Base-by-base conservation (phyloP, 2,113 vertebrate species). In the Hippopotamus amphibius region DNA sequence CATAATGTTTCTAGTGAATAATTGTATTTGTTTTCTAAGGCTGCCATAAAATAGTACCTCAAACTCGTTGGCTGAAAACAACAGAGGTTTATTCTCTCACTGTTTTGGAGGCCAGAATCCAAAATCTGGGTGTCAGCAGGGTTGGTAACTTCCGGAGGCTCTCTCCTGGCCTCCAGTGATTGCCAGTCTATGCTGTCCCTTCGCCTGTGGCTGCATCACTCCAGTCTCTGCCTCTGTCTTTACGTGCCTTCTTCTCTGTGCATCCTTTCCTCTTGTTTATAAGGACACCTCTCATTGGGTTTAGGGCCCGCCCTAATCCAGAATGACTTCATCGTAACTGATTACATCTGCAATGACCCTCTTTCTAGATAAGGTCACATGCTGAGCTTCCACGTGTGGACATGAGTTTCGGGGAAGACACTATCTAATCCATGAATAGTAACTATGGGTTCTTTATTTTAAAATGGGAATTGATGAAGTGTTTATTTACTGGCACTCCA, bases 401-500 rank as follows among this genome's bases (percentile, higher is more conserved):
- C 0, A 0, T 19, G 8, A 30, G 13, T 21, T 53, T 50, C n/a
- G 19, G 33, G 28, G 28, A 16, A 2, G 7, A 19, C 0, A 6
- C 41, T 57, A 13, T n/a, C 93, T 19, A 82, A 14, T 30, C 3
- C 13, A 41, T 12, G 41, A 13, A 13, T 7, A 84, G 28, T 85
- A 68, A 74, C 15, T n/a, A 55, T 74, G 94, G 63, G 10, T 3
- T 57, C 7, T 88, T 87, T 74, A 53, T 43, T 77, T 94, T 61
- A 74, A 89, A 90, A 43, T 55, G 26, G 28, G 19, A 81, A 79
- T 50, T 55, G 30, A 90, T 50, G 13, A 19, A 21, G 81, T 53
- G 13, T 71, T 89, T 92, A 59, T 86, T 92, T 89, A 55, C 19
- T 50, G 22, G 46, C 53, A 76, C 89, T 95, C 43, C 19, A 83